Evolutionary conservation across 2,113 vertebrate species (phyloP), one percentile per base, ranked within the genome.

Genomic region (Tauraco erythrolophus): DNA sequence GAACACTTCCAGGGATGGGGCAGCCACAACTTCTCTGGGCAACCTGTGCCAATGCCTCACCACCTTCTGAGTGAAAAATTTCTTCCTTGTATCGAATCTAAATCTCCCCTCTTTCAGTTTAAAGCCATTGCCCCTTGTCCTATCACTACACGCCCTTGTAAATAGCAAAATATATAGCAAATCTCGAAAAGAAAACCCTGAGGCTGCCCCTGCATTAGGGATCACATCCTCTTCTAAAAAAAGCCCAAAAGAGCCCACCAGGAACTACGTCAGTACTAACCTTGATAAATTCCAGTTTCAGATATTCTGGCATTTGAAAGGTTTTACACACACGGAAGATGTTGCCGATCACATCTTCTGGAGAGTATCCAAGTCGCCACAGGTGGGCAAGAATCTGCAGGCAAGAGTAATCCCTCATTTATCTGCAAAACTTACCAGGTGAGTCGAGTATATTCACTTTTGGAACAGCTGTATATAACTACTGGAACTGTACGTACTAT

Each of bases 211-310:
- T 2, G 5, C 22, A 33, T 25, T 45, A 69, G 21, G 28, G 0
- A 46, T 60, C 30, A 33, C 30, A 71, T 28, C 8, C 12, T 92
- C 35, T 37, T 39, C 66, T 53, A 61, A 30, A 22, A 84, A 88
- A 80, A 39, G 15, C 28, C 25, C 39, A 17, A 62, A 64, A 56
- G 39, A 57, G 16, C 31, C 37, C 19, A 57, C 3, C 48, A 74
- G 65, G 51, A 92, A 21, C 61, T 9, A 24, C 8, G 14, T 58
- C 33, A 75, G 37, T 41, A 96, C 97, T 89, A 83, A 99, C 99
- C 99, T 99, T 99, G 81, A 99, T 99, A 78, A 99, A 99, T 96
- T 99, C 99, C 98, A 99, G 98, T 66, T 99, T 99, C 87, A 99
- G 97, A 91, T 99, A 99, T 74, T 99, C 99, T 0, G 99, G 98